These are phyloP conservation scores for Stenotaenia linearis DNA, from an alignment of 2,888 invertebrate genomes.

Conservation along the genomic window DNA sequence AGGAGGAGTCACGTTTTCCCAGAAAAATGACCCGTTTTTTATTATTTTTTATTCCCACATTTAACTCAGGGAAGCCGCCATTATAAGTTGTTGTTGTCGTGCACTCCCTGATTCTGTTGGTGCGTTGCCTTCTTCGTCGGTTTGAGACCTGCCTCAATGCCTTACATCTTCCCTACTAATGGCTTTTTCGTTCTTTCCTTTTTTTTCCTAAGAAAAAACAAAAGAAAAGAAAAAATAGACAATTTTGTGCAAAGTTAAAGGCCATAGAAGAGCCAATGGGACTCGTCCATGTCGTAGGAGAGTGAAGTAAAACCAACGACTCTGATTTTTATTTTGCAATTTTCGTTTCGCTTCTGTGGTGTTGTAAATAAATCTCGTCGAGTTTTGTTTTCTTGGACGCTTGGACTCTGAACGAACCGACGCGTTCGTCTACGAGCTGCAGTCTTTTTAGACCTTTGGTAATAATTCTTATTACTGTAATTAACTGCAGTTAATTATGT, in stretches of 20 bases:
- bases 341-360: background rate
- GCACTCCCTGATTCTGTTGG: background rate
- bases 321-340: too few species aligned
- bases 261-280: background rate
- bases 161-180: conserved; percentile 31
- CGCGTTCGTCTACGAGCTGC: background rate
- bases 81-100: background rate
- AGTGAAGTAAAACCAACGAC: background rate
- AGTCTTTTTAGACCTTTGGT: background rate
- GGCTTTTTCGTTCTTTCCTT: background rate
- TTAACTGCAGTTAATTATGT: background rate
- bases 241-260: background rate
- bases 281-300: background rate
- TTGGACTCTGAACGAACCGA: background rate
- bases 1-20: background rate
- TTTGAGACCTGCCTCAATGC: conserved; percentile 30
- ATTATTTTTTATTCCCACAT: background rate
- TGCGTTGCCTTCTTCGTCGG: conserved; percentile 16
- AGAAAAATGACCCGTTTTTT: background rate
- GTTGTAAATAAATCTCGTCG: conserved; percentile 8
- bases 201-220: background rate
- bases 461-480: too few species aligned
- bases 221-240: background rate
- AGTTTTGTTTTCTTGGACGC: background rate
- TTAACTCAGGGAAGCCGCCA: background rate